These are phyloP conservation scores for Cyanistes caeruleus DNA, from an alignment of 2,113 vertebrate genomes.

Conservation along the genomic window DNA sequence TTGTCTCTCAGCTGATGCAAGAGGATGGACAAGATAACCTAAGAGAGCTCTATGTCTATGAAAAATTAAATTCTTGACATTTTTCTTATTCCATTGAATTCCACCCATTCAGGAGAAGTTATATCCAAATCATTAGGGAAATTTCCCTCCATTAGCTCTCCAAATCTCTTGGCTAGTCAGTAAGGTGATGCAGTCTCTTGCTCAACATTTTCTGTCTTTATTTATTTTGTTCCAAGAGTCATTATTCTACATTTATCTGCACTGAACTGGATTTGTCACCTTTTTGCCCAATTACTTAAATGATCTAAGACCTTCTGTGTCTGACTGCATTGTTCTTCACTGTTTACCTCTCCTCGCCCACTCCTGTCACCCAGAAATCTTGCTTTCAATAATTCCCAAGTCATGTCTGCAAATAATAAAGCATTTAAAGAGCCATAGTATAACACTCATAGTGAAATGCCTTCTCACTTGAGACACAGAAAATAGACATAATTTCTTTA, in stretches of 20 bases:
- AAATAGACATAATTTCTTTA: slow-evolving; percentile 1
- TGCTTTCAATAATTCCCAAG: neutral
- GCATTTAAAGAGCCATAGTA: neutral
- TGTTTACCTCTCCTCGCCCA: slow-evolving; percentile 40
- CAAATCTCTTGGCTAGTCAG: neutral
- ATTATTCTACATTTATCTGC: slow-evolving; percentile 40
- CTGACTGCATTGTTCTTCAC: slow-evolving; percentile 31
- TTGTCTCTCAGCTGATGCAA: slow-evolving; percentile 27
- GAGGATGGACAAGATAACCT: slow-evolving; percentile 35
- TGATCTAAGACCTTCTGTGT: slow-evolving; percentile 55
- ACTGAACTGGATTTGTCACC: slow-evolving; percentile 38
- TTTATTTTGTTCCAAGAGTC: slow-evolving; percentile 4
- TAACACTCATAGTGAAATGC: slow-evolving; percentile 20
- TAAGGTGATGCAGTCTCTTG: neutral
- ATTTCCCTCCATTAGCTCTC: neutral
- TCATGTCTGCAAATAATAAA: slow-evolving; percentile 37
- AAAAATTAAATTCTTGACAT: neutral
- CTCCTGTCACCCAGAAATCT: slow-evolving; percentile 1
- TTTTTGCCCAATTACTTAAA: slow-evolving; percentile 56
- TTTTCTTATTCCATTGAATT: neutral
- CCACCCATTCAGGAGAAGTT: neutral
- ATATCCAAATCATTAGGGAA: neutral
- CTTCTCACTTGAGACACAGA: slow-evolving; percentile 4
- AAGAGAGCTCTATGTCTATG: neutral
- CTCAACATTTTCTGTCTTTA: neutral